A percentile compares a stretch with the other conserved stretches of the same genome.
These are phyloP conservation scores for Corythornis vintsioides DNA, from an alignment of 2,113 vertebrate genomes.

Conservation along the genomic window DNA sequence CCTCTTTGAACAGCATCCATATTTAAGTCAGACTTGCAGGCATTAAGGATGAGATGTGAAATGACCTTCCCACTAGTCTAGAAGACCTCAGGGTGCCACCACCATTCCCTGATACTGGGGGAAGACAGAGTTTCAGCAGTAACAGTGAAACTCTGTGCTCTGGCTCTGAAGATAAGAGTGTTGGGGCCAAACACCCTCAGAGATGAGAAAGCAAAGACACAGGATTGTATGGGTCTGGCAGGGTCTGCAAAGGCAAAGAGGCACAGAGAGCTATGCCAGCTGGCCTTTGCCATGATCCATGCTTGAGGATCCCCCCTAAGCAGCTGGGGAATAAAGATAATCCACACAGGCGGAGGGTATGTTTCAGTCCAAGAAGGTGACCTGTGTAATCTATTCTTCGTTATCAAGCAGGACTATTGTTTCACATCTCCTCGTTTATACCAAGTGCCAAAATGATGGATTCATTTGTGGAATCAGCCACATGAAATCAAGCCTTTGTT, in stretches of 20 bases:
- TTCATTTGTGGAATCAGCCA: background rate
- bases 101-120: background rate
- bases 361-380: background rate
- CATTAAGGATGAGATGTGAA: background rate
- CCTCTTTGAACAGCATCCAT: background rate
- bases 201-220: background rate
- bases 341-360: background rate
- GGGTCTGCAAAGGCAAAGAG: background rate
- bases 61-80: background rate
- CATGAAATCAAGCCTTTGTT: background rate
- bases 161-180: background rate
- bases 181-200: background rate
- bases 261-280: background rate
- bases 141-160: background rate
- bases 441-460: constrained; percentile 24
- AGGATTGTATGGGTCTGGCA: background rate
- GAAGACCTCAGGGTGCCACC: background rate
- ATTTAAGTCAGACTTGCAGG: background rate
- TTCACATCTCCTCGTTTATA: background rate
- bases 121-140: background rate
- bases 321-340: background rate
- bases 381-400: background rate
- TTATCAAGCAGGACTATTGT: background rate
- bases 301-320: background rate
- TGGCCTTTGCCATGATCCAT: background rate